Conservation (phyloP, 1,140 invertebrate species). For the Dendrolimus punctatus region DNA sequence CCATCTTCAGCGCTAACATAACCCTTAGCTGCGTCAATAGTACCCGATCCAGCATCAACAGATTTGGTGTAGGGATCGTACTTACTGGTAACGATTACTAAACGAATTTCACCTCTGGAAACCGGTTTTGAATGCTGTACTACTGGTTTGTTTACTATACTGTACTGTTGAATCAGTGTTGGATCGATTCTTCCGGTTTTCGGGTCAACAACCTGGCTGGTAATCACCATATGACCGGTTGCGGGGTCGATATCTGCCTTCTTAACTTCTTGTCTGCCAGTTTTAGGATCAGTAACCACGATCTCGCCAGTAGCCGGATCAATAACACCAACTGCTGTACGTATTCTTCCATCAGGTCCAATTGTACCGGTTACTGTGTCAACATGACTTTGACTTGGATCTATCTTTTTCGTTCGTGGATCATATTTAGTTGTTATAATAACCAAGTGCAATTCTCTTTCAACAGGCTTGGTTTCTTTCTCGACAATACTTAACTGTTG, state of each 20-base stretch:
- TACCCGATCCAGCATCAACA: constrained; percentile 70
- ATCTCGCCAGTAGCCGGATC: constrained; percentile 73
- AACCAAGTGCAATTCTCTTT: constrained; percentile 64
- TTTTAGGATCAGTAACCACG: constrained; percentile 67
- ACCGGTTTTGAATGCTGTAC: constrained; percentile 64
- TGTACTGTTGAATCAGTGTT: constrained; percentile 72
- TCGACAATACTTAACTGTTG: constrained; percentile 71
- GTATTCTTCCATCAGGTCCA: constrained; percentile 67
- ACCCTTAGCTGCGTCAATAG: constrained; percentile 69
- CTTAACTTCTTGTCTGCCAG: constrained; percentile 67
- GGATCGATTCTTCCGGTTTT: constrained; percentile 77
- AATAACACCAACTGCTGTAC: constrained; percentile 71
- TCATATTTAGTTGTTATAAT: constrained; percentile 73
- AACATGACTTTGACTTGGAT: constrained; percentile 71
- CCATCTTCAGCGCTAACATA: constrained; percentile 73
- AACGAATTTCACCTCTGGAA: constrained; percentile 65
- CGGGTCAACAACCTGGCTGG: constrained; percentile 74
- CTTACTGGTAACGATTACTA: constrained; percentile 74
- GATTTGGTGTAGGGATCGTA: constrained; percentile 73
- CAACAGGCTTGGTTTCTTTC: constrained; percentile 59
- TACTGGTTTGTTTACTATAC: constrained; percentile 70
- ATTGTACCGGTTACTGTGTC: constrained; percentile 73
- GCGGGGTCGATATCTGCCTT: constrained; percentile 71
- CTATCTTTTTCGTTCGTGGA: constrained; percentile 72
- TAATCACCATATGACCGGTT: constrained; percentile 73